Conservation (phyloP, 2,797 vertebrate species). For the Micropoecilia bifurca region DNA sequence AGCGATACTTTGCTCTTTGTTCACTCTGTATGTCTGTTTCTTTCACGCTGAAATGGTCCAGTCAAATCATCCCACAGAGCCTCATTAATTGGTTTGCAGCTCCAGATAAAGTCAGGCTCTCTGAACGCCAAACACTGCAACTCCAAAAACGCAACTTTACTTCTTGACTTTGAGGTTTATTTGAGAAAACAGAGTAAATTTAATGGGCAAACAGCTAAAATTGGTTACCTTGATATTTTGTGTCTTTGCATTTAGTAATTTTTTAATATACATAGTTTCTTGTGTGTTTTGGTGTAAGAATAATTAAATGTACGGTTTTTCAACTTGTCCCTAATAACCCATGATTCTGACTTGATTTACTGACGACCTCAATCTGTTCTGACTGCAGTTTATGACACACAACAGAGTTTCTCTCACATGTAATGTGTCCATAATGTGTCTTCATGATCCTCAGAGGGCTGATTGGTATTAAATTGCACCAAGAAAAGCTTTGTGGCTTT, state of each 20-base stretch:
- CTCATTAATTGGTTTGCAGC: background rate
- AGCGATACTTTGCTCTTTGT: background rate
- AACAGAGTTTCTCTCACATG: background rate
- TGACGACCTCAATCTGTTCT: background rate
- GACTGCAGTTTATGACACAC: background rate
- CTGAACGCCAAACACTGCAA: background rate
- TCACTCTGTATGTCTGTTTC: background rate
- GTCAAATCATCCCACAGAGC: background rate
- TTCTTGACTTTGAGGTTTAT: background rate
- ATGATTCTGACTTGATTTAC: background rate
- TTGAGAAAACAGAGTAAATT: background rate
- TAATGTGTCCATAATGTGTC: background rate
- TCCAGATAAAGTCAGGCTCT: background rate
- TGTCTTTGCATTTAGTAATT: background rate
- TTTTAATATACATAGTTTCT: background rate
- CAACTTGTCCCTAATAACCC: background rate
- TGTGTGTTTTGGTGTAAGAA: background rate
- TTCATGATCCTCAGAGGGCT: background rate
- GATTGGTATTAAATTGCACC: background rate
- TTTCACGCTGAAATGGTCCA: background rate
- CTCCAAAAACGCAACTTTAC: background rate
- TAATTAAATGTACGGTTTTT: background rate
- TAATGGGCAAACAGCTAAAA: background rate
- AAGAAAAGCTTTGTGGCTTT: background rate
- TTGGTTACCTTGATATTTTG: background rate